A percentile compares a stretch with the other conserved stretches of the same genome.
Conservation (phyloP, 2,888 invertebrate genomes). For the Cremastobaeus sp. region DNA sequence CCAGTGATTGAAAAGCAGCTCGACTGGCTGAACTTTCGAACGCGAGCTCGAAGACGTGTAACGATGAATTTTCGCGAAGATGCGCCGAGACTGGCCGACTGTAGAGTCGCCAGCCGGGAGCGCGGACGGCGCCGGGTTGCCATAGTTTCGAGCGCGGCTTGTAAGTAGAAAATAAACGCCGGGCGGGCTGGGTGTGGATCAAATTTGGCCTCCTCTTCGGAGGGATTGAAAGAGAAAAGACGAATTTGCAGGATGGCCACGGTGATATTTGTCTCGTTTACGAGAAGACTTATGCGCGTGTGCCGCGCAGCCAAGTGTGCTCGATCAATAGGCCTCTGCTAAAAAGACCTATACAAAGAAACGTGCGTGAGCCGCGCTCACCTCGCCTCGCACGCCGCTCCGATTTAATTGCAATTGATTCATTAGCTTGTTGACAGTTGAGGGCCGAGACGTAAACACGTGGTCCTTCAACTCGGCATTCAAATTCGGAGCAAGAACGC, state of each 20-base stretch:
- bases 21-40: no score
- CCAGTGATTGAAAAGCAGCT: conserved; percentile 38
- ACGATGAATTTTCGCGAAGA: no score
- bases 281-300: conserved; percentile 78
- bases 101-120: no score
- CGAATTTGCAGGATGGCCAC: conserved; percentile 74
- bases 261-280: conserved; percentile 79
- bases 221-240: conserved; percentile 64
- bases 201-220: conserved; percentile 57
- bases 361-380: conserved; percentile 62
- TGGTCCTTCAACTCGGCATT: no score
- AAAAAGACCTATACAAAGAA: conserved; percentile 70
- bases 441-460: no score
- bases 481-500: no score
- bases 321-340: conserved; percentile 77
- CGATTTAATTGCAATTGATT: no score
- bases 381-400: no score
- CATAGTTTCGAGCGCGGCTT: conserved; percentile 62
- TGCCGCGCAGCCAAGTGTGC: conserved; percentile 62
- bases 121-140: no score
- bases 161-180: conserved; percentile 43
- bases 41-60: no score
- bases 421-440: no score
- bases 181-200: conserved; percentile 38
- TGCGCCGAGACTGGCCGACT: no score